These are phyloP conservation scores for Drosophila subobscura DNA, from an alignment of 1,140 invertebrate genomes.

Conservation along the genomic window DNA sequence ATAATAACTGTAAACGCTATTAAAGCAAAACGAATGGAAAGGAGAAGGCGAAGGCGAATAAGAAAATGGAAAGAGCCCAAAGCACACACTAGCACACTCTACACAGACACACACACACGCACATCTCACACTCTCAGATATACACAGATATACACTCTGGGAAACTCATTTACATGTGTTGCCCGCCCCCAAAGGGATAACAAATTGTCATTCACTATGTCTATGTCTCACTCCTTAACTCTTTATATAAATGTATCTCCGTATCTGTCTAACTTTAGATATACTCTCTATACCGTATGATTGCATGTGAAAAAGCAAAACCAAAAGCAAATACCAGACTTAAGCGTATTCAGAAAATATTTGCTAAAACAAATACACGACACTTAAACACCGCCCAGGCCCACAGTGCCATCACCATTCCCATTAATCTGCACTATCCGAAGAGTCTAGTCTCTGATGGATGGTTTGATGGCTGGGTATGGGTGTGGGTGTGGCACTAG, in stretches of 20 bases:
- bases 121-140: conserved; percentile 4
- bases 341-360: conserved; percentile 51
- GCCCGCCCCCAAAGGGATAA: conserved; percentile 29
- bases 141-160: conserved; percentile 1
- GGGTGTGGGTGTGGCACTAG: conserved; percentile 59
- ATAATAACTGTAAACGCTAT: conserved; percentile 60
- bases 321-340: conserved; percentile 39
- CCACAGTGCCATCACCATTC: conserved; percentile 3
- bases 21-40: conserved; percentile 1
- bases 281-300: conserved; percentile 67
- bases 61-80: neutral
- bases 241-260: conserved; percentile 72
- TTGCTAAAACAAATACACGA: conserved; percentile 33
- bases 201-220: conserved; percentile 68
- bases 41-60: too few species aligned
- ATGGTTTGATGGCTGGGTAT: neutral
- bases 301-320: conserved; percentile 65
- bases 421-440: conserved; percentile 3
- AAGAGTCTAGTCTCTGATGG: conserved; percentile 9
- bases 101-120: conserved; percentile 7
- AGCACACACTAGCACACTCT: conserved; percentile 5
- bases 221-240: conserved; percentile 71
- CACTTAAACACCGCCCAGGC: conserved; percentile 18
- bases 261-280: conserved; percentile 77
- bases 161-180: conserved; percentile 13